Evolutionary conservation across 2,797 vertebrate species (phyloP).

Genomic region (Paratrypauchen microcephalus): DNA sequence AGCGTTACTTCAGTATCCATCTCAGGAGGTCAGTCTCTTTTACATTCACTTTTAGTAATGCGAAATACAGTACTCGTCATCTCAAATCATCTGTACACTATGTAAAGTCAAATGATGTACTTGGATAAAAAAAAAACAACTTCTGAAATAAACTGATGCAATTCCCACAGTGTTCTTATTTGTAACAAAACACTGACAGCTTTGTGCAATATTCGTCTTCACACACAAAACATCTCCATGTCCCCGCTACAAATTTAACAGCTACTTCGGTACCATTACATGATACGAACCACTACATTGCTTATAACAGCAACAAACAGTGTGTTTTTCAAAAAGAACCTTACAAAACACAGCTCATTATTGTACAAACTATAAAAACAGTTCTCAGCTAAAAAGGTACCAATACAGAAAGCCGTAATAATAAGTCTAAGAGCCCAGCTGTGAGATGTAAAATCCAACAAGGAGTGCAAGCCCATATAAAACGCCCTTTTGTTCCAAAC

Average conservation of each 20-base stretch:
- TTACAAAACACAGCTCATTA: neutral
- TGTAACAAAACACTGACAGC: neutral
- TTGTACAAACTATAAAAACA: neutral
- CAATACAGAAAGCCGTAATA: neutral
- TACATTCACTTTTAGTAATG: no score
- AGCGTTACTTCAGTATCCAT: no score
- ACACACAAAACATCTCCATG: neutral
- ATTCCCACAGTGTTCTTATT: neutral
- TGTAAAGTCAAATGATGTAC: no score
- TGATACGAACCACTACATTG: constrained; percentile 20
- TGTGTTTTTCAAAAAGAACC: neutral
- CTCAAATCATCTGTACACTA: neutral
- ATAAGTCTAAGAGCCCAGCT: no score
- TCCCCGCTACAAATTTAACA: neutral
- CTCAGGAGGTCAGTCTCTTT: no score
- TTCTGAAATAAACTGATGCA: neutral
- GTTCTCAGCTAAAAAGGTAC: neutral
- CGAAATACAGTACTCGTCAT: neutral
- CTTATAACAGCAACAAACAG: constrained; percentile 65
- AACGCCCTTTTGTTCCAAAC: neutral
- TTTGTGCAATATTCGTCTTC: neutral
- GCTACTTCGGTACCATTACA: constrained; percentile 11
- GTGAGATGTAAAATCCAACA: neutral
- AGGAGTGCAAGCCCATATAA: neutral
- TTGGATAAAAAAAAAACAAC: neutral